These are phyloP conservation scores for Amiota communis DNA, from an alignment of 2,888 invertebrate genomes.

Conservation along the genomic window DNA sequence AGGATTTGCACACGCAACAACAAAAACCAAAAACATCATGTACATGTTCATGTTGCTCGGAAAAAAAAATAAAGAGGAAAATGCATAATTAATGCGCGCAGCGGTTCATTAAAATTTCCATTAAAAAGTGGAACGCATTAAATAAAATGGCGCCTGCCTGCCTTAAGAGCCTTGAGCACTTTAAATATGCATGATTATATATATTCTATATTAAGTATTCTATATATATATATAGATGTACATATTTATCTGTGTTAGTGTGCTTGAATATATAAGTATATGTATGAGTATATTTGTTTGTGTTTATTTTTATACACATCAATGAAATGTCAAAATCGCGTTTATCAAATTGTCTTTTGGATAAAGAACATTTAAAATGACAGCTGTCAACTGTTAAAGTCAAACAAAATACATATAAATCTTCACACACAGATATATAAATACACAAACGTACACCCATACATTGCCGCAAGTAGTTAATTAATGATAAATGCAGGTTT, in stretches of 20 bases:
- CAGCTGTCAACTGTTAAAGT: constrained; percentile 49
- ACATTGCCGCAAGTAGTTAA: constrained; percentile 35
- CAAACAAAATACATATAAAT: constrained; percentile 11
- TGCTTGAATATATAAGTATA: background rate
- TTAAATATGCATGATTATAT: too few relatives aligned
- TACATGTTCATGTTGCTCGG: background rate
- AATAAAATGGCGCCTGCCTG: constrained; percentile 13
- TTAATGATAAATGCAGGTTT: constrained; percentile 53
- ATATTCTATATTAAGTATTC: background rate
- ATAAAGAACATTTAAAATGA: constrained; percentile 45
- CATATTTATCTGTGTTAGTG: background rate
- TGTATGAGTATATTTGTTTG: background rate
- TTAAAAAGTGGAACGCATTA: constrained; percentile 52
- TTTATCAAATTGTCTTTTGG: constrained; percentile 26
- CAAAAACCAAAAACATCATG: too few relatives aligned
- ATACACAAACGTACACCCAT: constrained; percentile 34
- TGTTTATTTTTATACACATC: background rate
- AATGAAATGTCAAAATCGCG: constrained; percentile 2
- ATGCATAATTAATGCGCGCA: constrained; percentile 62
- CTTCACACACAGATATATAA: background rate
- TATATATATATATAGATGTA: background rate
- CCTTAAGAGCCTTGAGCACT: too few relatives aligned
- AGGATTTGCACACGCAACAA: too few relatives aligned
- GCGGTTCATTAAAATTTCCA: constrained; percentile 63
- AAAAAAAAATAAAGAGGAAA: constrained; percentile 12